Evolutionary conservation across 2,797 vertebrate genomes (phyloP).

Genomic region (Scarus forsteni): DNA sequence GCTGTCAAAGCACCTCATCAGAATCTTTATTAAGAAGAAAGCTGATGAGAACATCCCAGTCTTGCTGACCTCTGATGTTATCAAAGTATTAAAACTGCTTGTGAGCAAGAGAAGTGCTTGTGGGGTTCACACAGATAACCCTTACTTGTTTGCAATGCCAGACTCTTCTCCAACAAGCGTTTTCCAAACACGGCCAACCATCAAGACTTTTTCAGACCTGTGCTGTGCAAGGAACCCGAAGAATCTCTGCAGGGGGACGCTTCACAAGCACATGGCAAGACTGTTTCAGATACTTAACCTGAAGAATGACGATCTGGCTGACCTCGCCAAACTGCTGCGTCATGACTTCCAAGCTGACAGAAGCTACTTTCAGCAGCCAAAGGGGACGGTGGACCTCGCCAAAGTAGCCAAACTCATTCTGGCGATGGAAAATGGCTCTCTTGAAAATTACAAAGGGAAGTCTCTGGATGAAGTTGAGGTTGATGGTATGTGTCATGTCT

Average conservation of each 20-base stretch:
- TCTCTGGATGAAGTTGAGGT: constrained; percentile 61
- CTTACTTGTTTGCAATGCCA: constrained; percentile 68
- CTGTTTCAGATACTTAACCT: constrained; percentile 72
- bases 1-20: constrained; percentile 66
- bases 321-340: constrained; percentile 57
- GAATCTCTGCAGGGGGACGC: constrained; percentile 24
- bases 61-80: constrained; percentile 62
- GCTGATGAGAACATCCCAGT: constrained; percentile 22
- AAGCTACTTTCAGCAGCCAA: constrained; percentile 56
- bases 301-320: constrained; percentile 60
- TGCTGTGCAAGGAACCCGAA: constrained; percentile 54
- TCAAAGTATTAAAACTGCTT: constrained; percentile 41
- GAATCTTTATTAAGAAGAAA: constrained; percentile 39
- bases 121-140: constrained; percentile 46
- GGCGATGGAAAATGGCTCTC: constrained; percentile 64
- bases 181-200: constrained; percentile 23
- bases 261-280: constrained; percentile 64
- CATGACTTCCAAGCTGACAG: constrained; percentile 50
- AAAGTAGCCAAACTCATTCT: constrained; percentile 69
- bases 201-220: constrained; percentile 38
- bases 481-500: constrained; percentile 47
- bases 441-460: constrained; percentile 56
- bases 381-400: constrained; percentile 63
- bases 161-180: constrained; percentile 20
- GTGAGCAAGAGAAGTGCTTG: constrained; percentile 53